phyloP scores from a whole-genome alignment of 2,888 invertebrate genomes.

The Lamellibrachia columna region DNA sequence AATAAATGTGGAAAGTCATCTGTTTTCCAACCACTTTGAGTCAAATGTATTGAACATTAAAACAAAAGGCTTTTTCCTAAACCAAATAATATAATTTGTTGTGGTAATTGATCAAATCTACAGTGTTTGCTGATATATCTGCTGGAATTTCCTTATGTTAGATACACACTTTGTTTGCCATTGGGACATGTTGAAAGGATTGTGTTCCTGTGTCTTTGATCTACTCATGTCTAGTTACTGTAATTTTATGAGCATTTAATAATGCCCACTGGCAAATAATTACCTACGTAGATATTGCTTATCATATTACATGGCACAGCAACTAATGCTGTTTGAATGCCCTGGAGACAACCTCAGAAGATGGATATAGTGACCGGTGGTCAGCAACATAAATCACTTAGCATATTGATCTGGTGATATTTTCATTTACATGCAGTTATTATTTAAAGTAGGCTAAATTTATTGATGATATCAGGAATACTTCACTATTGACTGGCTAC shows the following conservation, averaged over 20 bases:
- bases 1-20: background rate
- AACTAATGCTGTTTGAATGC: background rate
- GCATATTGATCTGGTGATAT: background rate
- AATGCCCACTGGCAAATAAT: background rate
- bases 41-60: background rate
- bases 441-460: background rate
- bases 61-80: background rate
- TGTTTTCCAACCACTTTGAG: background rate
- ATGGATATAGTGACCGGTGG: background rate
- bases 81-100: background rate
- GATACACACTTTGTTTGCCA: background rate
- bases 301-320: background rate
- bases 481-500: background rate
- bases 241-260: conserved; percentile 3
- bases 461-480: background rate
- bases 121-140: background rate
- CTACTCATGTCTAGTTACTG: conserved; percentile 5
- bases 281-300: background rate
- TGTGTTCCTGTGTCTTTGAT: background rate
- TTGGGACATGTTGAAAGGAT: background rate
- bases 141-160: background rate
- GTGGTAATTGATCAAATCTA: background rate
- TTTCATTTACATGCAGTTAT: background rate
- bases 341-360: background rate
- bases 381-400: background rate